A percentile compares a stretch with the other conserved stretches of the same genome.
phyloP scores from a whole-genome alignment of 2,797 vertebrate species.

The Anas bahamensis region DNA sequence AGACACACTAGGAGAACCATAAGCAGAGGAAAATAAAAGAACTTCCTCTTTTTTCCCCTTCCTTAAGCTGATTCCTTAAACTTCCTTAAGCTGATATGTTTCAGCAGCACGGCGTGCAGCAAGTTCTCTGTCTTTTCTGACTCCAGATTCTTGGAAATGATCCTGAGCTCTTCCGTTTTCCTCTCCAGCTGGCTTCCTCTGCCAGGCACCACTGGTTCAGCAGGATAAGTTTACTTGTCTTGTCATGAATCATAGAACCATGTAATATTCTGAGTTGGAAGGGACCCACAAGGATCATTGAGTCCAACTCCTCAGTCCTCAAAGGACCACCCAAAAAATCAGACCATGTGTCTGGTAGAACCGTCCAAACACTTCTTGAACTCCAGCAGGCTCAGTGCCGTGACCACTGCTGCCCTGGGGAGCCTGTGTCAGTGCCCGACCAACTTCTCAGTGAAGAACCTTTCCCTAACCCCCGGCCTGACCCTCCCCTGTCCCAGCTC shows the following conservation, averaged over 20 bases:
- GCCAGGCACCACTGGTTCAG: constrained; percentile 84
- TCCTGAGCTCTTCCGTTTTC: constrained; percentile 84
- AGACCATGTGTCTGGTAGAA: too few species aligned
- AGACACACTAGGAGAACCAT: not conserved
- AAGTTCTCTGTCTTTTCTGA: constrained; percentile 82
- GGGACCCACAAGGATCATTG: too few species aligned
- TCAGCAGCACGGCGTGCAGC: constrained; percentile 82
- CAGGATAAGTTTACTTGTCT: constrained; percentile 81
- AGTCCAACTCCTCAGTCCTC: too few species aligned
- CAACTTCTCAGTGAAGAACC: too few species aligned
- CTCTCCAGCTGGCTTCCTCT: constrained; percentile 85
- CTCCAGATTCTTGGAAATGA: constrained; percentile 82
- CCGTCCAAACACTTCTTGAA: too few species aligned
- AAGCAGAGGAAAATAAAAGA: not conserved
- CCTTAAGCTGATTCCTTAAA: constrained; percentile 75
- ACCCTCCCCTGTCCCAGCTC: too few species aligned
- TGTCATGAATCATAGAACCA: constrained; percentile 57
- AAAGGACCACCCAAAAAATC: too few species aligned
- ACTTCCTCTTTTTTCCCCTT: constrained; percentile 77
- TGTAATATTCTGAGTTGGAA: too few species aligned
- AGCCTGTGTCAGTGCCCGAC: too few species aligned
- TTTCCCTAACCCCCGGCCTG: too few species aligned
- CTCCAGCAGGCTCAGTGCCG: too few species aligned
- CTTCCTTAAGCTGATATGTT: constrained; percentile 73
- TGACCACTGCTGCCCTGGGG: too few species aligned